Conservation (phyloP, 2,797 vertebrate species). For the Hyperoplus immaculatus region DNA sequence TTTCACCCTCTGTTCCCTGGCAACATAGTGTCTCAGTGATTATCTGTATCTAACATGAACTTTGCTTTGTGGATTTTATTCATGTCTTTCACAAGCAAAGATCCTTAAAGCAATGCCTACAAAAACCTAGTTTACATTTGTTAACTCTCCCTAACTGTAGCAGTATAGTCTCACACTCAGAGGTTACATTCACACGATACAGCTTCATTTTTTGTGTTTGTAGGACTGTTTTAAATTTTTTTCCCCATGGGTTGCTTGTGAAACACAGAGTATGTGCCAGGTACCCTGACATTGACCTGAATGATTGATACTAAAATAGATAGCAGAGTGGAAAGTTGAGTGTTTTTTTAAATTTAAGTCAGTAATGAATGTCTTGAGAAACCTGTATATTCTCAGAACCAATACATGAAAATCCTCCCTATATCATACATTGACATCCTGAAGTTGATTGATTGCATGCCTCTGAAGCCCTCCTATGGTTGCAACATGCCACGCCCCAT, state of each 20-base stretch:
- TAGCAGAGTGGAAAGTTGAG: not conserved
- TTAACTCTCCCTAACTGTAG: not conserved
- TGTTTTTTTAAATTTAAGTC: not conserved
- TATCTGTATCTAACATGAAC: not conserved
- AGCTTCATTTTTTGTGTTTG: not conserved
- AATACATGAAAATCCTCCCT: not conserved
- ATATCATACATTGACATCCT: not conserved
- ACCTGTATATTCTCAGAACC: not conserved
- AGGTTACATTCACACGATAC: not conserved
- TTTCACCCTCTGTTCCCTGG: slow-evolving; percentile 38
- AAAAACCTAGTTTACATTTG: not conserved
- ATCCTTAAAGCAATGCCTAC: not conserved
- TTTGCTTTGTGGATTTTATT: not conserved
- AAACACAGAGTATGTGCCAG: not conserved
- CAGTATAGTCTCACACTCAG: not conserved
- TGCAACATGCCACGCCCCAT: slow-evolving; percentile 28
- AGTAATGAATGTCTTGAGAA: not conserved
- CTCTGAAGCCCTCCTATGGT: not conserved
- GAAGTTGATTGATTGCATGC: slow-evolving; percentile 6
- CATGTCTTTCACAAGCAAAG: not conserved
- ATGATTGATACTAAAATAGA: fast-evolving
- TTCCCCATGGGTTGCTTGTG: not conserved
- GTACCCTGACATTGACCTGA: not conserved
- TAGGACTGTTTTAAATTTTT: not conserved
- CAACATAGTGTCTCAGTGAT: not conserved